These are phyloP conservation scores for Elmis aenea DNA, from an alignment of 2,888 invertebrate genomes.

Conservation along the genomic window DNA sequence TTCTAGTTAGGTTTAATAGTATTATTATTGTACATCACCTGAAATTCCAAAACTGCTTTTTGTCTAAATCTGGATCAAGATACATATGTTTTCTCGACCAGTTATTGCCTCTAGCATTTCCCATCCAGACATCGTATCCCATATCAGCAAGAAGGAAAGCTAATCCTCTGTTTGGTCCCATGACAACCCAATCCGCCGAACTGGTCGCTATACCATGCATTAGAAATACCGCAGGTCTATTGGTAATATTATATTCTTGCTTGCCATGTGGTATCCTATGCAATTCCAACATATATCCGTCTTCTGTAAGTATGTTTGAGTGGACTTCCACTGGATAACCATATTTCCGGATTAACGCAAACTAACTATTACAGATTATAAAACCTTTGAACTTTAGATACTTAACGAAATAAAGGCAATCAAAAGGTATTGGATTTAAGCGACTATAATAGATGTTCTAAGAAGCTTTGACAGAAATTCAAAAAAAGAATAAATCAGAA, in stretches of 20 bases:
- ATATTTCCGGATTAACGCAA: slow-evolving; percentile 38
- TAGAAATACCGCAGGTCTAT: slow-evolving; percentile 55
- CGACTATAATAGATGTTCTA: too few relatives aligned
- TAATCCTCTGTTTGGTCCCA: slow-evolving; percentile 56
- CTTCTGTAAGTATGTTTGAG: slow-evolving; percentile 42
- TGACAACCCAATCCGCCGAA: slow-evolving; percentile 68
- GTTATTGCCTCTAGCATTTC: slow-evolving; percentile 55
- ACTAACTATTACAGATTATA: too few relatives aligned
- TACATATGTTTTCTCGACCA: slow-evolving; percentile 50
- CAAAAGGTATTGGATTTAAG: too few relatives aligned
- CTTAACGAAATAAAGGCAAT: too few relatives aligned
- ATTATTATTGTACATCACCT: too few relatives aligned
- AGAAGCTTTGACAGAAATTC: too few relatives aligned
- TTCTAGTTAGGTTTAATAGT: too few relatives aligned
- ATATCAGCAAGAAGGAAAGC: slow-evolving; percentile 44
- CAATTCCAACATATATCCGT: slow-evolving; percentile 45
- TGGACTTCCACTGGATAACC: slow-evolving; percentile 44
- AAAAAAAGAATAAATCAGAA: too few relatives aligned
- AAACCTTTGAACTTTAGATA: too few relatives aligned
- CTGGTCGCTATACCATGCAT: slow-evolving; percentile 73
- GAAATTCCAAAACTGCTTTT: slow-evolving; percentile 45
- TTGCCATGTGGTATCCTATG: slow-evolving; percentile 42
- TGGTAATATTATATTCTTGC: slow-evolving; percentile 35
- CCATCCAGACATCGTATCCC: slow-evolving; percentile 57
- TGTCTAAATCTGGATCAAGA: slow-evolving; percentile 33